Conservation (phyloP, 2,113 vertebrate genomes). For the Recurvirostra avosetta region DNA sequence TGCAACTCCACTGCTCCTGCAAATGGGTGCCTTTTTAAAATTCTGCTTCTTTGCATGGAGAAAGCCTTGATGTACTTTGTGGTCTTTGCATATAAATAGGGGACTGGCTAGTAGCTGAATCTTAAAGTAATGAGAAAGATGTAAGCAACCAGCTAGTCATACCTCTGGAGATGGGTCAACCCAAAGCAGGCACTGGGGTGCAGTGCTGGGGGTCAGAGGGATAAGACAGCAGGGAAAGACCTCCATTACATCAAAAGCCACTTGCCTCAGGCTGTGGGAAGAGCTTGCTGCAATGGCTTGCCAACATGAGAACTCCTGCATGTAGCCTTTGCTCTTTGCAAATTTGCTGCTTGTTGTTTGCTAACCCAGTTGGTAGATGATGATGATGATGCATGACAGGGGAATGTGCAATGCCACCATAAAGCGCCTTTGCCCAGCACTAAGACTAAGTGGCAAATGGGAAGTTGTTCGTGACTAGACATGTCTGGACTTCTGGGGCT, state of each 20-base stretch:
- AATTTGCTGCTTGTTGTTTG: background rate
- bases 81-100: background rate
- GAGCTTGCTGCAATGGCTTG: background rate
- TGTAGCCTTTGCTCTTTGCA: background rate
- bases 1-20: background rate
- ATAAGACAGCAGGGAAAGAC: background rate
- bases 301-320: background rate
- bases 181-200: background rate
- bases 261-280: background rate
- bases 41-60: background rate
- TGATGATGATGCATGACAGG: background rate
- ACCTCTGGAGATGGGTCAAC: background rate
- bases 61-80: background rate
- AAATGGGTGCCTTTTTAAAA: background rate
- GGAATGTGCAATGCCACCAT: background rate
- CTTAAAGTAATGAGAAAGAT: background rate
- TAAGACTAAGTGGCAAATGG: background rate
- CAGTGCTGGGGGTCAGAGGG: background rate
- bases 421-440: background rate
- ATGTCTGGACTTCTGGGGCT: background rate
- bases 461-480: background rate
- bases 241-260: background rate
- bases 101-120: background rate
- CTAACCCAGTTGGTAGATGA: background rate
- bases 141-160: background rate